Evolutionary conservation across 1,140 invertebrate species (phyloP).

Genomic region (Pogonus chalceus): DNA sequence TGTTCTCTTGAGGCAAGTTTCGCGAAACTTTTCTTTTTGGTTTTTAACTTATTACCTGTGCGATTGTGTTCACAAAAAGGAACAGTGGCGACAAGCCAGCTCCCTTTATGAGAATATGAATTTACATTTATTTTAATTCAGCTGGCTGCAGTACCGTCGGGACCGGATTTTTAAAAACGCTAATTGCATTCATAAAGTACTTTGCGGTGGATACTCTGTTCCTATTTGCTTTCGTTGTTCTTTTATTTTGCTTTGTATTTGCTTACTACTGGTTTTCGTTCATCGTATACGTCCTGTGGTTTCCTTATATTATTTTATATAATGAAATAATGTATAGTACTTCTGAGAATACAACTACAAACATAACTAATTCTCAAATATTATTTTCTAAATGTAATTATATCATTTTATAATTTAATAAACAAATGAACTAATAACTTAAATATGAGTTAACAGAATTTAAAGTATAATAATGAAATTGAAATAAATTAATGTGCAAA

Average conservation of each 20-base stretch:
- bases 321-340: no score
- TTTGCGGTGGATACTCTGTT: neutral
- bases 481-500: no score
- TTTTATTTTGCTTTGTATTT: neutral
- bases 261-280: no score
- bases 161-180: conserved; percentile 6
- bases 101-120: conserved; percentile 6
- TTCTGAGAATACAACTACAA: no score
- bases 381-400: no score
- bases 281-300: no score
- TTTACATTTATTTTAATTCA: conserved; percentile 6
- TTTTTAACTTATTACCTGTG: conserved; percentile 7
- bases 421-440: no score
- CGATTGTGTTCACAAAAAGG: conserved; percentile 7
- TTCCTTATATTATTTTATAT: no score
- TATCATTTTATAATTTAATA: no score
- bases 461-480: no score
- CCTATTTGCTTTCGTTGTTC: neutral
- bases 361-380: no score
- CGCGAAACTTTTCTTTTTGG: conserved; percentile 2
- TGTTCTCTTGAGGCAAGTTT: neutral
- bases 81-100: neutral
- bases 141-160: neutral
- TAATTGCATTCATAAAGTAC: conserved; percentile 5
- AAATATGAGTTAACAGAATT: no score